Percentiles rank a stretch among this genome's conserved stretches.
phyloP scores from a whole-genome alignment of 2,888 invertebrate genomes.

The Chloroclystis v-ata region DNA sequence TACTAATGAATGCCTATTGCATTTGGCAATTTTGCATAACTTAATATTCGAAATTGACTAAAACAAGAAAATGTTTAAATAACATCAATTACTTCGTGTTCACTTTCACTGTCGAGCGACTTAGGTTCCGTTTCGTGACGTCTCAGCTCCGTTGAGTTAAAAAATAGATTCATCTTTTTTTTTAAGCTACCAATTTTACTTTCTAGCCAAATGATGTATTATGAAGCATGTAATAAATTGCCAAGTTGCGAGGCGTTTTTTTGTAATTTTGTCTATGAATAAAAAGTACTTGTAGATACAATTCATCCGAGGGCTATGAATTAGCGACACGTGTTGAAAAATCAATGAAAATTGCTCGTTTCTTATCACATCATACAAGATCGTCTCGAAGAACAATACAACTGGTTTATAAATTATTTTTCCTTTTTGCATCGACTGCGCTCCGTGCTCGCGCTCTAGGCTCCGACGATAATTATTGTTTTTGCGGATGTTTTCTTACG shows the following conservation, averaged over 20 bases:
- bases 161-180: conserved; percentile 45
- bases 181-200: conserved; percentile 45
- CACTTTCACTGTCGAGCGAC: conserved; percentile 66
- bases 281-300: conserved; percentile 18
- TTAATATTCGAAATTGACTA: conserved; percentile 18
- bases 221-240: conserved; percentile 36
- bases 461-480: conserved; percentile 41
- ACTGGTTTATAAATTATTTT: conserved; percentile 70
- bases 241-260: conserved; percentile 24
- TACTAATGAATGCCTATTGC: conserved; percentile 4
- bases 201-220: conserved; percentile 53
- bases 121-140: conserved; percentile 63
- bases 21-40: conserved; percentile 5
- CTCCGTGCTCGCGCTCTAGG: conserved; percentile 30
- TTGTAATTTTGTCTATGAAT: conserved; percentile 13
- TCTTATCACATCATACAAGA: conserved; percentile 59
- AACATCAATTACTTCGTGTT: conserved; percentile 55
- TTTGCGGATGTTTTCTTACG: conserved; percentile 50
- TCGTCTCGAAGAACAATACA: conserved; percentile 70
- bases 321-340: conserved; percentile 51
- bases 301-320: conserved; percentile 40
- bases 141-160: conserved; percentile 47
- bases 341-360: conserved; percentile 52
- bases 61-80: conserved; percentile 46
- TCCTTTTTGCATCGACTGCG: conserved; percentile 49